Conservation (phyloP, 2,888 invertebrate genomes). For the Latrodectus elegans region DNA sequence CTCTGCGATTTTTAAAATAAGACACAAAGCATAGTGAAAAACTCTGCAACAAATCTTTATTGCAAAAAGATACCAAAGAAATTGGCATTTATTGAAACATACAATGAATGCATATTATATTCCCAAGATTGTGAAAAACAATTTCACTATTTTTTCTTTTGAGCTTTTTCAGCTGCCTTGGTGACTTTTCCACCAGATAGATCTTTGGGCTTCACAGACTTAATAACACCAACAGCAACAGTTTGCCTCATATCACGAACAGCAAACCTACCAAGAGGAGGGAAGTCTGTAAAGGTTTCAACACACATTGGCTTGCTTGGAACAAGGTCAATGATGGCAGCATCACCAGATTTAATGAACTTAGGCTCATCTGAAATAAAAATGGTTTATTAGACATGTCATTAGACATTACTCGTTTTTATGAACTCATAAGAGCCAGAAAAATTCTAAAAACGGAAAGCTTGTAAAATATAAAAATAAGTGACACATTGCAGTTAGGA, state of each 20-base stretch:
- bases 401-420: no score
- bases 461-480: no score
- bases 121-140: no score
- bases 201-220: conserved; percentile 85
- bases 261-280: conserved; percentile 96
- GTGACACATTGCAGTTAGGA: no score
- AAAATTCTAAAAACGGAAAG: no score
- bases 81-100: no score
- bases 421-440: no score
- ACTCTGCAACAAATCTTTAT: no score
- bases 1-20: no score
- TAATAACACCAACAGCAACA: conserved; percentile 97
- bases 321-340: conserved; percentile 93
- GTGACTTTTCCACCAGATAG: conserved; percentile 93
- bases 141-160: conserved; percentile 91
- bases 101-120: no score
- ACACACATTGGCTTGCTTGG: conserved; percentile 99
- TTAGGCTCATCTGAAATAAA: conserved; percentile 89
- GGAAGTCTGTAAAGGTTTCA: conserved; percentile 98
- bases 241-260: conserved; percentile 99
- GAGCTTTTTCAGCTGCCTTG: conserved; percentile 98
- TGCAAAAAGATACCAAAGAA: no score
- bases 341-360: conserved; percentile 96
- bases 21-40: no score
- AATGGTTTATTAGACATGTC: background rate